Base-by-base conservation (phyloP, 2,888 invertebrate species). In the Caenorhabditis afra region DNA sequence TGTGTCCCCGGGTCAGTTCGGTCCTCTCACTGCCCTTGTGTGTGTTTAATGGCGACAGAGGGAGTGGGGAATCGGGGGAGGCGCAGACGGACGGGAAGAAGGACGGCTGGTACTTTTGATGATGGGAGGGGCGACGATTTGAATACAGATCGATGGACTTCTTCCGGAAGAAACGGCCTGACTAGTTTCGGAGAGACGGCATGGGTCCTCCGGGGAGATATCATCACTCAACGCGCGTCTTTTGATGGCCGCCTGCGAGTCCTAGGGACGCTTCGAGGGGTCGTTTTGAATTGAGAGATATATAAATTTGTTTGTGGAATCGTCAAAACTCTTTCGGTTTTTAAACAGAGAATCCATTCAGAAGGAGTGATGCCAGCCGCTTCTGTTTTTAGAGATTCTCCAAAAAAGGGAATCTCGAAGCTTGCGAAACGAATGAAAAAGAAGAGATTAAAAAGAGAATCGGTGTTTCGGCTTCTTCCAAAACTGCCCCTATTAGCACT, bases 31-130 rank as follows among this genome's bases (percentile, higher is more conserved):
- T 75, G 74, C 74, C 66, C 75, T 62, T 67, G 66, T 75, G 75
- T 75, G 75, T 75, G 67, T 75, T 75, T 75, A 75, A 75, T 75
- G 62, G 45, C 59, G 39, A 29, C 53, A n/a, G 29, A 29, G 53
- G 41, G 39, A 55, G 66, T 35, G 23, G 22, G 50, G 20, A 71
- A 73, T 71, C 53, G 35, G 37, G n/a, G n/a, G 73, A 73, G 50
- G 55, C 41, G 18, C 62, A 71, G 70, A 62, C 45, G 18, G 14
- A 18, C 16, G 41, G 16, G 50, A 44, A 45, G 52, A 57, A 62
- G 52, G 47, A 39, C 49, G 64, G 41, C 52, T 50, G 52, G 59
- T 68, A 68, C 68, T 68, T 68, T 67, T 67, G 67, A 50, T 58
- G 52, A 57, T 22, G 37, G 18, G 52, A 20, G 29, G 39, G 18